Percentiles rank a stretch among this genome's conserved stretches.
These are phyloP conservation scores for Teleogryllus occipitalis DNA, from an alignment of 1,140 invertebrate species.

Conservation along the genomic window DNA sequence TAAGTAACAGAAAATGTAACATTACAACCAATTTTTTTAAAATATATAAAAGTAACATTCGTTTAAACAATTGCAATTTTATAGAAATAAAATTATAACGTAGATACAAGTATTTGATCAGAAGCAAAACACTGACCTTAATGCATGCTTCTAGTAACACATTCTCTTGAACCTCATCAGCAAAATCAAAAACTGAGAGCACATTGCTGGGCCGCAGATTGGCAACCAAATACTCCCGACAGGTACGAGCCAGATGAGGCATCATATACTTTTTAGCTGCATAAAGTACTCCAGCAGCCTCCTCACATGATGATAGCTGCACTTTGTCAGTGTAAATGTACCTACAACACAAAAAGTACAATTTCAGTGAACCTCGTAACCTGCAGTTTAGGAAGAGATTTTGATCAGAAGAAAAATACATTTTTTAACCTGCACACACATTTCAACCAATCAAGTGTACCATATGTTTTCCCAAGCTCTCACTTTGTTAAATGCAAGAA, in stretches of 20 bases:
- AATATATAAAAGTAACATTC: too few species aligned
- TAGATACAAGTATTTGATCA: not conserved
- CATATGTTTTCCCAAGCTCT: too few species aligned
- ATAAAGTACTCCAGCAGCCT: conserved; percentile 31
- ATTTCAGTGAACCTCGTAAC: too few species aligned
- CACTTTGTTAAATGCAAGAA: too few species aligned
- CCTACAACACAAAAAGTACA: conserved; percentile 18
- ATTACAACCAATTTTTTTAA: too few species aligned
- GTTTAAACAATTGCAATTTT: too few species aligned
- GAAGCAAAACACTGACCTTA: conserved; percentile 7
- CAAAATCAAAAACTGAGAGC: conserved; percentile 16
- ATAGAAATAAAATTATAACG: too few species aligned
- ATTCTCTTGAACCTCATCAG: conserved; percentile 13
- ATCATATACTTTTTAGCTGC: conserved; percentile 34
- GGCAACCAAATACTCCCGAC: conserved; percentile 3
- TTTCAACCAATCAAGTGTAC: too few species aligned
- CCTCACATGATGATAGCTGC: conserved; percentile 27
- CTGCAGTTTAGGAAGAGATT: not conserved
- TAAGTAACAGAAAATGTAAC: too few species aligned
- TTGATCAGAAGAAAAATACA: not conserved
- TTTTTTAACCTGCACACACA: not conserved
- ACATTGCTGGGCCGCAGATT: conserved; percentile 16
- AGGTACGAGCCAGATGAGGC: conserved; percentile 25
- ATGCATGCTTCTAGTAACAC: conserved; percentile 16
- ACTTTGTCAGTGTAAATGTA: conserved; percentile 33